These are phyloP conservation scores for Pollimyrus isidori DNA, from an alignment of 2,113 vertebrate species.

Conservation along the genomic window DNA sequence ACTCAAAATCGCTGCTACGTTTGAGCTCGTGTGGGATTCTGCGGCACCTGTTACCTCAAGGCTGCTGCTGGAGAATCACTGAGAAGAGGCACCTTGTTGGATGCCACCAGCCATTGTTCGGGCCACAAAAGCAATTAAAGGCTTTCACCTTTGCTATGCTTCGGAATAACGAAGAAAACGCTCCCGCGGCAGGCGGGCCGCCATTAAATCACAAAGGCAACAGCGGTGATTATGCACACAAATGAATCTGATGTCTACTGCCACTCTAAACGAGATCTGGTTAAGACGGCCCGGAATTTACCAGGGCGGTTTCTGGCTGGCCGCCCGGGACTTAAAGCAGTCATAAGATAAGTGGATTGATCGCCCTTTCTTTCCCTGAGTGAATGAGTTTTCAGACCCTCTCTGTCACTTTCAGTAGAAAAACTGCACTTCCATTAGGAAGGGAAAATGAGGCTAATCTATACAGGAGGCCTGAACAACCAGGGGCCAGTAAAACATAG, in stretches of 20 bases:
- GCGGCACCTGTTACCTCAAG: not conserved
- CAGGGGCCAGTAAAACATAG: not conserved
- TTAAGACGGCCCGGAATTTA: not conserved
- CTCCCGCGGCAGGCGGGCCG: not conserved
- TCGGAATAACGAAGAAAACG: not conserved
- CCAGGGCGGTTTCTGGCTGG: conserved; percentile 24
- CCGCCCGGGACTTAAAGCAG: conserved; percentile 22
- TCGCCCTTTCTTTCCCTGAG: not conserved
- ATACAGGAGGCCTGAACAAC: not conserved
- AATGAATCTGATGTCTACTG: not conserved
- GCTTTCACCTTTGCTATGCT: not conserved
- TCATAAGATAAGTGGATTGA: conserved; percentile 9
- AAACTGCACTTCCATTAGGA: not conserved
- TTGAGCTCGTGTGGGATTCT: not conserved
- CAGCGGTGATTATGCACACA: not conserved
- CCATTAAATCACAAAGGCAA: not conserved
- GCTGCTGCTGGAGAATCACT: not conserved
- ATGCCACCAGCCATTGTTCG: not conserved
- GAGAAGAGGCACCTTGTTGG: not conserved
- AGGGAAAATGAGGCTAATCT: not conserved
- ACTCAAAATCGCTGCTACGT: not conserved
- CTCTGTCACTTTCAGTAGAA: not conserved
- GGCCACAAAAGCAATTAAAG: not conserved
- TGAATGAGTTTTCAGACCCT: conserved; percentile 9
- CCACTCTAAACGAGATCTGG: not conserved